Evolutionary conservation across 2,113 vertebrate genomes (phyloP), one percentile per base, ranked within the genome.

Genomic region (Chaetorhynchus papuensis): DNA sequence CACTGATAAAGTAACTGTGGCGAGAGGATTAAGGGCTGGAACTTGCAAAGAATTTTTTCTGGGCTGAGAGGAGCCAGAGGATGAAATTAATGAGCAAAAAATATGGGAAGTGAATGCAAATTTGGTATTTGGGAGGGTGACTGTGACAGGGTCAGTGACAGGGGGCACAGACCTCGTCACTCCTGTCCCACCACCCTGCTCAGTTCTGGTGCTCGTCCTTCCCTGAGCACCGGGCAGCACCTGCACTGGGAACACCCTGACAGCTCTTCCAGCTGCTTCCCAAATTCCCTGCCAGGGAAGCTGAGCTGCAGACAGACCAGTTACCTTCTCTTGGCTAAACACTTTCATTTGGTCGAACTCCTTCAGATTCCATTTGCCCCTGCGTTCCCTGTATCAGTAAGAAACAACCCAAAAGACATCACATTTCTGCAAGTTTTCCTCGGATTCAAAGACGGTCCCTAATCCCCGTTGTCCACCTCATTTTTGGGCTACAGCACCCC

Each of bases 31-130:
- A 80, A 80, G 78, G 66, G 39, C 50, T 92, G 47, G 50, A n/a
- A 74, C 39, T 85, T 57, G 50, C 39, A 87, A 61, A 87, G 39
- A 69, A 53, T 77, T 82, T 74, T 89, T 61, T 42, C 66, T 28
- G 47, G 65, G 76, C 49, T 90, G 60, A 75, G 88, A 90, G 56
- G 20, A 90, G 65, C 28, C 93, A 68, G 44, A 66, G 54, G 33
- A 59, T 59, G 41, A 95, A 90, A 89, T 45, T 77, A 92, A 92
- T 71, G 63, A 94, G 59, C 18, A 89, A 79, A 90, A 92, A 57
- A 7, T 24, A 66, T 7, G 74, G 52, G 52, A 76, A 81, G 52
- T 0, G 0, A 77, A 31, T 16, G 35, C 4, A 6, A 56, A 1
- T 65, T 69, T 92, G 74, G 57, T 56, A 1, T 22, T 31, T 42